These are phyloP conservation scores for Torymus texanus DNA, from an alignment of 2,888 invertebrate genomes.

Conservation along the genomic window DNA sequence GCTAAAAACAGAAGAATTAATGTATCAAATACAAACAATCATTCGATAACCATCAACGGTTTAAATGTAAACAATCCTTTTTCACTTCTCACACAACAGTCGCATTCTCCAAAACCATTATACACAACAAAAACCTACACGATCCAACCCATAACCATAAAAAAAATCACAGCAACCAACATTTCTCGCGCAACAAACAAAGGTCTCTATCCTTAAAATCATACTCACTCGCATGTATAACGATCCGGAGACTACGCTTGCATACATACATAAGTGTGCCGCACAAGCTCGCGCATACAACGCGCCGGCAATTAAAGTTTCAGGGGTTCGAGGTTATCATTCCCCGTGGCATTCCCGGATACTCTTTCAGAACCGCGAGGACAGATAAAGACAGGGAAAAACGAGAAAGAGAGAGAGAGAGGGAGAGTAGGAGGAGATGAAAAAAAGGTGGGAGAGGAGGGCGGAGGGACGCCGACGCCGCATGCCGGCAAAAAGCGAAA, in stretches of 20 bases:
- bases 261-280: no score
- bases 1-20: no score
- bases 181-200: no score
- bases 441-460: slow-evolving; percentile 1
- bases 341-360: slow-evolving; percentile 44
- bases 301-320: slow-evolving; percentile 46
- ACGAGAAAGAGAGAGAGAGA: background rate
- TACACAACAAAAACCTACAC: no score
- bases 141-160: no score
- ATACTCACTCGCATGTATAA: slow-evolving; percentile 2
- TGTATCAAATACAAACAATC: no score
- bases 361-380: slow-evolving; percentile 10
- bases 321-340: slow-evolving; percentile 50
- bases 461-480: background rate
- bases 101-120: no score
- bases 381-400: slow-evolving; percentile 20
- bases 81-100: no score
- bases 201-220: no score
- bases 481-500: background rate
- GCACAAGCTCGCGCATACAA: background rate
- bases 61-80: no score
- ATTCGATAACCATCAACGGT: no score
- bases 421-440: background rate
- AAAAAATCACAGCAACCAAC: no score
- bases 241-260: background rate